Evolutionary conservation across 1,140 invertebrate species (phyloP), one percentile per base, ranked within the genome.

Genomic region (Danaus melanippus): DNA sequence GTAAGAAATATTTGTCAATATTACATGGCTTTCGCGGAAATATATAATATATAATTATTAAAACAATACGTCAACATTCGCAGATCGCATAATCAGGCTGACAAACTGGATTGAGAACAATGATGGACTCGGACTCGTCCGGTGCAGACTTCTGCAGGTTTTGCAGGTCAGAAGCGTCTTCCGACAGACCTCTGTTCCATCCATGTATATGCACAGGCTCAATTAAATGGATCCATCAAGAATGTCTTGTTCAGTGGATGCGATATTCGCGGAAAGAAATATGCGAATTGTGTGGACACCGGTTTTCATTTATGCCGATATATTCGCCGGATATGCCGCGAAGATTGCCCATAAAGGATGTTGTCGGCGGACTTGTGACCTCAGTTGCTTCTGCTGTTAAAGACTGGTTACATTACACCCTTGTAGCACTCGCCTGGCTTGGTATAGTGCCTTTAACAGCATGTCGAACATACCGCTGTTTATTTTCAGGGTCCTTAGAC

Each of bases 321-420:
- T 99, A 99, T 88, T 97, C 97, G 9, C 96, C 97, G 15, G 97
- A 99, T 78, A 99, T 99, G 98, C 98, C 98, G 9, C 93, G 98
- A 47, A 89, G 98, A 57, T 86, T 99, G 62, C 98, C 98, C 0
- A 88, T 99, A 15, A 91, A 92, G 63, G 97, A 98, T 80, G 95
- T 98, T 0, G 89, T 97, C 0, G 93, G 92, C 54, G 97, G 98
- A 1, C 86, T 99, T 12, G 89, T 98, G 46, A 92, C 92, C 5
- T 98, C 96, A 60, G 91, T 99, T 8, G 92, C 93, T 2, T 95
- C 95, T 44, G 97, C 96, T 9, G 92, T 98, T 0, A 93, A 96
- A 76, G 97, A 97, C 85, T 98, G 97, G 97, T 87, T 98, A 6
- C 97, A 98, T 84, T 99, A 98, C 74, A 97, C 96, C 0, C 76